Conservation (phyloP, 1,140 invertebrate species). For the Solenopsis invicta region DNA sequence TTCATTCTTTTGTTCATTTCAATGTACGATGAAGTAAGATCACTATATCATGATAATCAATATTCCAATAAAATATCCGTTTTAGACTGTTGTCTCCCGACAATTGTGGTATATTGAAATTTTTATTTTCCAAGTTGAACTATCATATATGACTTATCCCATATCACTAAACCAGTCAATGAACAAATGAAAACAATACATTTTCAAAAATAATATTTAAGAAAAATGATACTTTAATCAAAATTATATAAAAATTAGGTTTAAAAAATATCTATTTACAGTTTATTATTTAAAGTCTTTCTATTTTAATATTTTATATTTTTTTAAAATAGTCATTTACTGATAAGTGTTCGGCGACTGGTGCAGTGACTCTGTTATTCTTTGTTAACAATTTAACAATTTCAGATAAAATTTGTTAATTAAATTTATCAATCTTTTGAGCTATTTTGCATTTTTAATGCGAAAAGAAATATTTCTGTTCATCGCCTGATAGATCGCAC, state of each 20-base stretch:
- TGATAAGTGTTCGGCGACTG: no score
- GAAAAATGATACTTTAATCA: no score
- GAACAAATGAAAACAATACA: no score
- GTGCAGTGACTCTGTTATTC: background rate
- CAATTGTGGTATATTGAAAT: background rate
- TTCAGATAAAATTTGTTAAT: background rate
- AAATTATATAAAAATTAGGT: no score
- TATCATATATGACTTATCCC: background rate
- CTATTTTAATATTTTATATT: no score
- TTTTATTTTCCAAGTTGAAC: background rate
- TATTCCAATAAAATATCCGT: background rate
- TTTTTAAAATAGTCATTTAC: no score
- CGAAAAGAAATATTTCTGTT: conserved; percentile 21
- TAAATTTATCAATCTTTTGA: conserved; percentile 28
- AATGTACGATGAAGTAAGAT: background rate
- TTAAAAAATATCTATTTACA: no score
- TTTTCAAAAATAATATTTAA: no score
- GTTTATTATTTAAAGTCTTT: no score
- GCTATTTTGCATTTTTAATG: conserved; percentile 6
- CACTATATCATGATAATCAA: background rate
- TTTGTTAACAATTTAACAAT: background rate
- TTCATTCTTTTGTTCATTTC: conserved; percentile 16
- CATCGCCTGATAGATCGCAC: background rate
- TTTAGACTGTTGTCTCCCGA: background rate
- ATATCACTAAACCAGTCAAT: no score